These are phyloP conservation scores for Clistopyga incitator DNA, from an alignment of 2,888 invertebrate species.

Conservation along the genomic window DNA sequence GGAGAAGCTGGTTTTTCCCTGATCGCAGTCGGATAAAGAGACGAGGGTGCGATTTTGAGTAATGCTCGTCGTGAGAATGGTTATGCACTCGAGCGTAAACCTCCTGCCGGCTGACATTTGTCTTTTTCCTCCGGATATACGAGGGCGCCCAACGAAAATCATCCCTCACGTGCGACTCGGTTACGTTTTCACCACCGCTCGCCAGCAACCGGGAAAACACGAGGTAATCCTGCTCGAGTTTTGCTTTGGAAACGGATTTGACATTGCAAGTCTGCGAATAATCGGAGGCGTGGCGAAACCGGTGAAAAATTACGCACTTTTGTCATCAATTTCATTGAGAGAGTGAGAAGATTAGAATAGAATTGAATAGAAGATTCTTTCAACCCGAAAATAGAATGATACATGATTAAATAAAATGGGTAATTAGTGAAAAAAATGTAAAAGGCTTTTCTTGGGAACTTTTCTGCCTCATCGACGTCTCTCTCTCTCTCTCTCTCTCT, in stretches of 20 bases:
- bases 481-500: not conserved
- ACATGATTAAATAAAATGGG: not conserved
- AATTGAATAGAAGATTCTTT: no score
- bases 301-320: not conserved
- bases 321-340: no score
- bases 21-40: constrained; percentile 35
- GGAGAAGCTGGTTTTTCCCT: constrained; percentile 3
- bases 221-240: not conserved
- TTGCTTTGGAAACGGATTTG: not conserved
- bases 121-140: constrained; percentile 46
- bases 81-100: constrained; percentile 55
- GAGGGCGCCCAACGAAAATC: constrained; percentile 41
- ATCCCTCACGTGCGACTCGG: not conserved
- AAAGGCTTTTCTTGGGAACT: not conserved
- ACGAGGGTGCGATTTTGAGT: constrained; percentile 55
- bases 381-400: not conserved
- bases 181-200: not conserved
- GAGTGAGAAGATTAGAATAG: no score
- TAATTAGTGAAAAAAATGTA: not conserved
- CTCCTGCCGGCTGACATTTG: constrained; percentile 37
- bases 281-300: not conserved
- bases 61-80: constrained; percentile 42
- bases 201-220: not conserved
- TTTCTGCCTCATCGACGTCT: constrained; percentile 11
- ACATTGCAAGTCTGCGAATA: not conserved